These are phyloP conservation scores for Pegoplata infirma DNA, from an alignment of 2,888 invertebrate genomes.

Conservation along the genomic window DNA sequence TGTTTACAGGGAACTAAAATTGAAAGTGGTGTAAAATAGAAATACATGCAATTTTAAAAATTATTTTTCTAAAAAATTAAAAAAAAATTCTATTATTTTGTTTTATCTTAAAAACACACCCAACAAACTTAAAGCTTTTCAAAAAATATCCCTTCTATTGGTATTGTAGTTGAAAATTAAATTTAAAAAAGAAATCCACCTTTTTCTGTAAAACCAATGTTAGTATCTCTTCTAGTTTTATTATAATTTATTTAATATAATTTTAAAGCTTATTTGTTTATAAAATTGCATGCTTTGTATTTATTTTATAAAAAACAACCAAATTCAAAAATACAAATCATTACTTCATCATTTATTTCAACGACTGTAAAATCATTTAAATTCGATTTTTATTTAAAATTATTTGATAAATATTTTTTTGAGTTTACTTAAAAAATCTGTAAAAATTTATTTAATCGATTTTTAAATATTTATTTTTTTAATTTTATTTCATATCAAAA, in stretches of 20 bases:
- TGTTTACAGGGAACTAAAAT: no score
- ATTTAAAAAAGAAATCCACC: conserved; percentile 3
- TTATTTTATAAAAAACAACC: not conserved
- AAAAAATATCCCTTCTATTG: conserved; percentile 5
- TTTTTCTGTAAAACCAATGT: conserved; percentile 12
- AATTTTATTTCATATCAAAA: conserved; percentile 59
- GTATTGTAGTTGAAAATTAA: conserved; percentile 18
- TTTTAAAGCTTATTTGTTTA: conserved; percentile 14
- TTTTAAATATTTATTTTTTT: conserved; percentile 55
- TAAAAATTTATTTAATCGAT: conserved; percentile 42
- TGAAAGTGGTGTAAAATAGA: not conserved
- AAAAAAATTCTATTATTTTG: not conserved
- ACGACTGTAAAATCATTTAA: not conserved
- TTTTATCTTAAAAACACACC: conserved; percentile 10
- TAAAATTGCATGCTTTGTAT: conserved; percentile 38
- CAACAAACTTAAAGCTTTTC: conserved; percentile 3
- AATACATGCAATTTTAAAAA: no score
- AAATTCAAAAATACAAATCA: not conserved
- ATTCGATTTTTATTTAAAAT: not conserved
- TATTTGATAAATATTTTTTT: conserved; percentile 17
- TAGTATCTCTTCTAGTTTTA: conserved; percentile 12
- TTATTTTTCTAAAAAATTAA: not conserved
- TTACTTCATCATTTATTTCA: not conserved
- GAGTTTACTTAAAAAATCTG: conserved; percentile 2
- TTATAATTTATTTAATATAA: not conserved